Conservation (phyloP, 2,113 vertebrate genomes). For the Anarhynchus alexandrinus region DNA sequence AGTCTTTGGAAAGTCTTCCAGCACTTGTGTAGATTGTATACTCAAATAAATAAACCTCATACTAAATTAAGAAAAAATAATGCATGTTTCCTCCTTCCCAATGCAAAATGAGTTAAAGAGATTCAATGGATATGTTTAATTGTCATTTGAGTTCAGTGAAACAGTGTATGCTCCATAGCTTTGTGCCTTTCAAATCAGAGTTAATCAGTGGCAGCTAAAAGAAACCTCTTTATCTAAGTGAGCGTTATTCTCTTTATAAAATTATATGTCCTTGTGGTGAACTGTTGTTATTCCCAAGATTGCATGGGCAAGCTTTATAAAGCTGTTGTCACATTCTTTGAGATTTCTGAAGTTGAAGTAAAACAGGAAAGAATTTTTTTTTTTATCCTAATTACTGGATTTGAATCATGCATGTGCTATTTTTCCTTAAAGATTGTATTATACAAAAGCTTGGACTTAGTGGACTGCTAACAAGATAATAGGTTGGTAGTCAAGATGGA, state of each 20-base stretch:
- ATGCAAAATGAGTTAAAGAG: background rate
- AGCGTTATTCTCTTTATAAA: background rate
- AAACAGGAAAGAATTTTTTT: background rate
- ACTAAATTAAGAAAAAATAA: background rate
- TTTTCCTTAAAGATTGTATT: background rate
- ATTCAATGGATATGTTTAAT: background rate
- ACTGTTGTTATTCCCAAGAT: background rate
- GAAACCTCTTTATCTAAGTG: background rate
- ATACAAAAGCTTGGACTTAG: rapidly evolving
- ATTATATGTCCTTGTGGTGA: background rate
- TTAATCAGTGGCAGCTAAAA: background rate
- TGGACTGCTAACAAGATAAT: background rate
- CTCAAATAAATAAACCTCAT: background rate
- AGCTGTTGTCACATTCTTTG: background rate
- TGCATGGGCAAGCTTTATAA: background rate
- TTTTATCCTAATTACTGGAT: background rate
- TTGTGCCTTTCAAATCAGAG: background rate
- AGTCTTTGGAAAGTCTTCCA: slow-evolving; percentile 7
- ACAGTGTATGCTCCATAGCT: background rate
- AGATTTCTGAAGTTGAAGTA: background rate
- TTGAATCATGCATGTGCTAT: background rate
- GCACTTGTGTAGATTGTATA: background rate
- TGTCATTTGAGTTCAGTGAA: background rate
- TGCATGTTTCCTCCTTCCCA: background rate
- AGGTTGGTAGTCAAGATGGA: background rate